These are phyloP conservation scores for Calliopsis andreniformis DNA, from an alignment of 1,140 invertebrate genomes.

Conservation along the genomic window DNA sequence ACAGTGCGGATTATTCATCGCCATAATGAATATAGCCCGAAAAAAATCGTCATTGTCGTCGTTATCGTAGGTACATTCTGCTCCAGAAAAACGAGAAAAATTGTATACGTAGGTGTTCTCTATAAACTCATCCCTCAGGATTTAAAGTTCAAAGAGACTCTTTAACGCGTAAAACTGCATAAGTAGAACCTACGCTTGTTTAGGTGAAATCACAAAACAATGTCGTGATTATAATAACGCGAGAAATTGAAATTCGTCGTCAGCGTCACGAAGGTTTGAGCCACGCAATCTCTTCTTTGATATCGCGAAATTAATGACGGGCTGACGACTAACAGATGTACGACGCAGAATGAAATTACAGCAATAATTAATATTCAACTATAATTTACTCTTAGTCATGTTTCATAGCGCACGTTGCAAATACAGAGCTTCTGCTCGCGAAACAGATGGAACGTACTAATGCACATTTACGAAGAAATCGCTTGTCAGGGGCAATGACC, in stretches of 20 bases:
- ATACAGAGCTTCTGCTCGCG: neutral
- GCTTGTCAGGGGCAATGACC: neutral
- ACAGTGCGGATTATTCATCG: no score
- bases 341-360: neutral
- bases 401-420: neutral
- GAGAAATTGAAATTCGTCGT: constrained; percentile 2
- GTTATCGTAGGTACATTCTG: no score
- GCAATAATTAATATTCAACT: constrained; percentile 15
- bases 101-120: no score
- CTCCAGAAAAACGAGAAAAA: no score
- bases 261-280: neutral
- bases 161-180: no score
- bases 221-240: neutral
- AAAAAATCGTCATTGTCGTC: no score
- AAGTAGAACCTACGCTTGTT: no score
- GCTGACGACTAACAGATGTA: neutral
- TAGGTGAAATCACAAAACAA: neutral
- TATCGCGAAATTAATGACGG: constrained; percentile 4
- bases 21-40: no score
- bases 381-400: neutral
- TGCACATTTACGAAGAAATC: neutral
- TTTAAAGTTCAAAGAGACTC: no score
- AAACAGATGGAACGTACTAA: neutral
- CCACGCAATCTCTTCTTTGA: neutral
- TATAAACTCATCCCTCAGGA: no score